phyloP scores from a whole-genome alignment of 2,113 vertebrate genomes.

The Trematocara unimaculatum region DNA sequence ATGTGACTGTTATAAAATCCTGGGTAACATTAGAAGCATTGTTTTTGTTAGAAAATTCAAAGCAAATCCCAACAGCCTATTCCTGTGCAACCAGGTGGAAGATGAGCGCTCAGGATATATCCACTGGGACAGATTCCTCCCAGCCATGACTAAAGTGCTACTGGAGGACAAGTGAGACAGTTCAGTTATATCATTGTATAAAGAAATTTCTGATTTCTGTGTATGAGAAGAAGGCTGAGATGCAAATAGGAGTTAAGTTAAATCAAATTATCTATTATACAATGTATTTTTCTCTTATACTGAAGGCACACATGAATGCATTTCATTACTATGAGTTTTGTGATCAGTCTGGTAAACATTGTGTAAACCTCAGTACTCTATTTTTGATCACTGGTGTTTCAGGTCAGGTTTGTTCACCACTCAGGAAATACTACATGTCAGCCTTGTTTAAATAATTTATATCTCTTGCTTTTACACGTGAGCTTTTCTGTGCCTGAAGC shows the following conservation, averaged over 20 bases:
- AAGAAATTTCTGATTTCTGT: neutral
- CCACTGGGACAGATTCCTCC: constrained; percentile 84
- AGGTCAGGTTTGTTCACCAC: neutral
- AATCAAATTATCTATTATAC: neutral
- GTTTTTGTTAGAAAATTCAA: neutral
- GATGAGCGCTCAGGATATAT: constrained; percentile 82
- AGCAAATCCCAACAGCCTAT: neutral
- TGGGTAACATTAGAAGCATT: neutral
- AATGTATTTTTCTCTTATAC: neutral
- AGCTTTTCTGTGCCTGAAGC: neutral
- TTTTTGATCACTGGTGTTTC: neutral
- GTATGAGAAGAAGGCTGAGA: neutral
- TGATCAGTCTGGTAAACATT: neutral
- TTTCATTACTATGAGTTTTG: neutral
- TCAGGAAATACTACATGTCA: neutral
- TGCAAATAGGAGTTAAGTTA: neutral
- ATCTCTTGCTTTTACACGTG: neutral
- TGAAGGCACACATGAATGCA: neutral
- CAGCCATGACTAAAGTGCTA: constrained; percentile 82
- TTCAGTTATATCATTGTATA: neutral
- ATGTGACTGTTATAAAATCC: neutral
- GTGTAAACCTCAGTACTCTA: neutral
- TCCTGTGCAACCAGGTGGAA: constrained; percentile 76
- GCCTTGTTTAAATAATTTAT: neutral
- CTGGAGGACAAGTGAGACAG: constrained; percentile 76